Percentiles rank a stretch among this genome's conserved stretches.
Evolutionary conservation across 2,113 vertebrate genomes (phyloP).

Genomic region (Hystrix cristata): DNA sequence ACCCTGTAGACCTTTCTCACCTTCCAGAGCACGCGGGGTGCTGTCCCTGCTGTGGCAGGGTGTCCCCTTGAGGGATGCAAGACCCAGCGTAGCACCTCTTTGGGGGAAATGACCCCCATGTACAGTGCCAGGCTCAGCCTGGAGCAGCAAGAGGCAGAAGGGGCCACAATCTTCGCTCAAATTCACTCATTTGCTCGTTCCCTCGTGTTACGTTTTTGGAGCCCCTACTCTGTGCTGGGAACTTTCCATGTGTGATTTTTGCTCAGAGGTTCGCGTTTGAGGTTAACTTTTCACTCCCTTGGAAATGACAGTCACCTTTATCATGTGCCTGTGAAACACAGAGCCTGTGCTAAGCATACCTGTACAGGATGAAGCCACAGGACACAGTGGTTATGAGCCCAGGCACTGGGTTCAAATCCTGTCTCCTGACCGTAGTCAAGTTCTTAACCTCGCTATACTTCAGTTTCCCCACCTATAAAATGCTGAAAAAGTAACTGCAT

Average conservation of each 20-base stretch:
- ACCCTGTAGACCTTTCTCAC: neutral
- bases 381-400: neutral
- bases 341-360: neutral
- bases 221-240: neutral
- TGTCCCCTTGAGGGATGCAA: neutral
- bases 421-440: neutral
- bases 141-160: neutral
- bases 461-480: neutral
- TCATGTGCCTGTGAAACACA: neutral
- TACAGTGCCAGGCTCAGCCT: neutral
- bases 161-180: neutral
- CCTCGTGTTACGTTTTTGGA: neutral
- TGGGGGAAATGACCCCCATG: neutral
- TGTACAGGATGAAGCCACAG: fast-evolving
- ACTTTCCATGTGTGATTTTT: neutral
- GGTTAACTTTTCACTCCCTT: neutral
- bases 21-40: neutral
- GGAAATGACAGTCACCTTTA: neutral
- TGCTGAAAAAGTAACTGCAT: neutral
- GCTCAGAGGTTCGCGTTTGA: neutral
- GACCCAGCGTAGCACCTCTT: neutral
- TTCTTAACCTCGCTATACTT: constrained; percentile 14
- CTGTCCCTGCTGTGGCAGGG: neutral
- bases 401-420: neutral
- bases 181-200: neutral